Evolutionary conservation across 1,140 invertebrate species (phyloP).

Genomic region (Drosophila kanapiae): DNA sequence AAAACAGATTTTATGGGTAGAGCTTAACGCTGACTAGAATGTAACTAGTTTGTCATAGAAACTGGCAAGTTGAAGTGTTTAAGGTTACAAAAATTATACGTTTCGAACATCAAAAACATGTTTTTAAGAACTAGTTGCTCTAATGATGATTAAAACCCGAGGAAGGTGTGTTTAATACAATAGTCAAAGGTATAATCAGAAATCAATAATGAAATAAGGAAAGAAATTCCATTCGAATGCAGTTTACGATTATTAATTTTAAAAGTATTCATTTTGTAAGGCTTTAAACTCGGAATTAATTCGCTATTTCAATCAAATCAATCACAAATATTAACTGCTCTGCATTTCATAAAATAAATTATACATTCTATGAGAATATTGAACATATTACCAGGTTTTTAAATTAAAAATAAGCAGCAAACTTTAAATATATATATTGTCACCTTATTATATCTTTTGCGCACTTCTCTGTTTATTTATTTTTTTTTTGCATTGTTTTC

Average conservation of each 20-base stretch:
- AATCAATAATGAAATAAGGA: not conserved
- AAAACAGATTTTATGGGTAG: conserved; percentile 13
- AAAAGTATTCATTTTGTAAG: not conserved
- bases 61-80: not conserved
- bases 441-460: conserved; percentile 19
- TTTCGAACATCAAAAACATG: not conserved
- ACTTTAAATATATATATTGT: not conserved
- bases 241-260: not conserved
- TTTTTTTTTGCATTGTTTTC: conserved; percentile 11
- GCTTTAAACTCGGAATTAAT: not conserved
- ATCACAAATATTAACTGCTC: too few relatives aligned
- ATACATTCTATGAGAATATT: too few relatives aligned
- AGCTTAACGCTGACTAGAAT: conserved; percentile 5
- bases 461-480: conserved; percentile 19
- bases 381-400: not conserved
- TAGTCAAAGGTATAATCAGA: not conserved
- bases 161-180: not conserved
- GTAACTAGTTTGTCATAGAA: conserved; percentile 14
- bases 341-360: too few relatives aligned
- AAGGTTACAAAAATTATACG: not conserved
- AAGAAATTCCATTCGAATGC: not conserved
- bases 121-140: not conserved
- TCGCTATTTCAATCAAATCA: too few relatives aligned
- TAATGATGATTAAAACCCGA: not conserved
- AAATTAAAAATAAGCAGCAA: not conserved